These are phyloP conservation scores for Sebastes steindachneri DNA, from an alignment of 2,797 vertebrate genomes.

Conservation along the genomic window DNA sequence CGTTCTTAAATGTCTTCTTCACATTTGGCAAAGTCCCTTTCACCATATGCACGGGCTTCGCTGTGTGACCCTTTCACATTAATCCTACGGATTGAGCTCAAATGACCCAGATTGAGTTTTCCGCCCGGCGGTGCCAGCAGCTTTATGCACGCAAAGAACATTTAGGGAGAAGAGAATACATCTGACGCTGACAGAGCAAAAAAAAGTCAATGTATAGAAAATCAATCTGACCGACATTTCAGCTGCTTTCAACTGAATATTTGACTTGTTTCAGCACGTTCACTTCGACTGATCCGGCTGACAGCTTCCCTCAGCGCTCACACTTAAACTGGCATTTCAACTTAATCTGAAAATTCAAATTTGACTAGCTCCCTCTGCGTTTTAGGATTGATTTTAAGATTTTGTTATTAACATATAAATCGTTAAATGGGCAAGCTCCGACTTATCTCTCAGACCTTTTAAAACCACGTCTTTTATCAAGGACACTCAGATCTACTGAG, in stretches of 20 bases:
- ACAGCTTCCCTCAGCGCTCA: background rate
- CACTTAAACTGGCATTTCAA: background rate
- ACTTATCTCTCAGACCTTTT: accelerated
- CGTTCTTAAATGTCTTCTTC: background rate
- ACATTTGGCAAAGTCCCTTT: background rate
- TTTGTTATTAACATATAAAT: too few relatives aligned
- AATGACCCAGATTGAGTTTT: constrained; percentile 52
- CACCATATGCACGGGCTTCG: constrained; percentile 4
- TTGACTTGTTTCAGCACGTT: background rate
- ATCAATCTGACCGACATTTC: background rate
- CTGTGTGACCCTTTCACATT: constrained; percentile 28
- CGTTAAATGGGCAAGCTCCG: too few relatives aligned
- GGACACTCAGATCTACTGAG: too few relatives aligned
- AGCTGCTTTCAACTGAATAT: background rate
- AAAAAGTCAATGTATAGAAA: background rate
- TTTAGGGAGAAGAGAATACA: background rate
- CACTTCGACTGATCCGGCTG: background rate
- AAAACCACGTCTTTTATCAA: too few relatives aligned
- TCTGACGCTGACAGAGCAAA: background rate
- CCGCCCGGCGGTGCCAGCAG: background rate
- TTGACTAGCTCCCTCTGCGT: background rate
- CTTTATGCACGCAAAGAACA: constrained; percentile 10
- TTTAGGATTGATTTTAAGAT: too few relatives aligned
- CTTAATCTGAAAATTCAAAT: background rate
- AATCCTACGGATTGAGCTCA: constrained; percentile 57